Base-by-base conservation (phyloP, 2,113 vertebrate genomes). In the Reinhardtius hippoglossoides region DNA sequence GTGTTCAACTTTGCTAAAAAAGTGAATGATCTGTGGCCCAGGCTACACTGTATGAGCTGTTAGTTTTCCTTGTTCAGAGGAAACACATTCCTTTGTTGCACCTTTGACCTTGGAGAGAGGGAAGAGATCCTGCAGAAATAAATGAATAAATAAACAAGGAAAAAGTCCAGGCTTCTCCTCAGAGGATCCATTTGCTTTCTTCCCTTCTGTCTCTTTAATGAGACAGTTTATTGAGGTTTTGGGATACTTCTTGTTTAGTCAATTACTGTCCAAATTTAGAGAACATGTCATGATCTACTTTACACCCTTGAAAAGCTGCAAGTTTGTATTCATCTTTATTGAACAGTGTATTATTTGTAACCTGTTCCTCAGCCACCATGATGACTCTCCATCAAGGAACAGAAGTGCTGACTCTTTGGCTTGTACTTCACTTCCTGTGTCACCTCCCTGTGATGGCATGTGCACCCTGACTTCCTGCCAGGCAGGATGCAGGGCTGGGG, bases 51-150 rank as follows among this genome's bases (percentile, higher is more conserved):
- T 80, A 71, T 42, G 68, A 54, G 72, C 60, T 80, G 75, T 84
- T 68, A 58, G 67, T 82, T 83, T 31, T 7, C 31, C 31, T 31
- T 85, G 75, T 89, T 78, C 42, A 26, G 83, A 88, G 83, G 87
- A 90, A 87, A 88, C 89, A 82, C 91, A 92, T 92, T 92, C 90
- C 83, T 89, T 42, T n/a, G 67, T 63, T 71, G 24, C 71, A 89
- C 88, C 83, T 84, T 74, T 92, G 91, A 91, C 89, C 88, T 80
- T 70, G 74, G 63, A 88, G 63, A 81, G 83, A 90, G 71, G 50
- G 74, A 77, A 80, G 66, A 76, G 74, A 90, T 89, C 74, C 83
- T 82, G 76, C 79, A 86, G 85, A 90, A 90, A 87, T 90, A 87
- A 85, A 88, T 76, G 75, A 77, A 90, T 78, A 91, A 92, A 91